phyloP scores from a whole-genome alignment of 1,140 invertebrate species.

The Frieseomelitta varia region DNA sequence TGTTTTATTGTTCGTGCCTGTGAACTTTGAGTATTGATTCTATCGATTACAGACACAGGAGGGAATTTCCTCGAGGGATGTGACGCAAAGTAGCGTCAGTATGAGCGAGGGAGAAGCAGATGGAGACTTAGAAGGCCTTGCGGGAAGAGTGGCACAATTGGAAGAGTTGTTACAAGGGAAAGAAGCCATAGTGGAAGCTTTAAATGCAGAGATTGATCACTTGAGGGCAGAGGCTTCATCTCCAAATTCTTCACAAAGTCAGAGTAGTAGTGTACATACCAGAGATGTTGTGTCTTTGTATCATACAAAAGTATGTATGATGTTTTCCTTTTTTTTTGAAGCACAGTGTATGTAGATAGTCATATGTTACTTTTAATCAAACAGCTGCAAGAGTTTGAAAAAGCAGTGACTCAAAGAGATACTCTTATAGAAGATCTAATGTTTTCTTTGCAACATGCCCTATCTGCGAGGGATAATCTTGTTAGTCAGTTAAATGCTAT shows the following conservation, averaged over 20 bases:
- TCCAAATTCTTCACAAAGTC: slow-evolving; percentile 79
- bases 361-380: slow-evolving; percentile 31
- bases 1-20: background rate
- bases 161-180: slow-evolving; percentile 77
- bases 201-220: slow-evolving; percentile 78
- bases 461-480: slow-evolving; percentile 73
- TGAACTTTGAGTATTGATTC: background rate
- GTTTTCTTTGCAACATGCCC: slow-evolving; percentile 73
- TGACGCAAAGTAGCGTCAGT: slow-evolving; percentile 76
- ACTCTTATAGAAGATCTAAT: slow-evolving; percentile 77
- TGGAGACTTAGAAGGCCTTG: slow-evolving; percentile 77
- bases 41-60: slow-evolving; percentile 62
- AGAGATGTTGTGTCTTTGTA: slow-evolving; percentile 74
- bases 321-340: background rate
- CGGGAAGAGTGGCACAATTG: slow-evolving; percentile 76
- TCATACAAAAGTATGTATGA: slow-evolving; percentile 72
- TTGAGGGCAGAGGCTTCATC: slow-evolving; percentile 75
- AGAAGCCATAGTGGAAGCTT: slow-evolving; percentile 74
- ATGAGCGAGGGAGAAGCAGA: slow-evolving; percentile 80
- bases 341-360: background rate
- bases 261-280: slow-evolving; percentile 73
- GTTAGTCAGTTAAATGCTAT: slow-evolving; percentile 68
- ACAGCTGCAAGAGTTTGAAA: slow-evolving; percentile 75
- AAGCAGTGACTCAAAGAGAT: slow-evolving; percentile 75
- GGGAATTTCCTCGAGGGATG: slow-evolving; percentile 69